Conservation (phyloP, 2,113 vertebrate species). For the Rutilus rutilus region DNA sequence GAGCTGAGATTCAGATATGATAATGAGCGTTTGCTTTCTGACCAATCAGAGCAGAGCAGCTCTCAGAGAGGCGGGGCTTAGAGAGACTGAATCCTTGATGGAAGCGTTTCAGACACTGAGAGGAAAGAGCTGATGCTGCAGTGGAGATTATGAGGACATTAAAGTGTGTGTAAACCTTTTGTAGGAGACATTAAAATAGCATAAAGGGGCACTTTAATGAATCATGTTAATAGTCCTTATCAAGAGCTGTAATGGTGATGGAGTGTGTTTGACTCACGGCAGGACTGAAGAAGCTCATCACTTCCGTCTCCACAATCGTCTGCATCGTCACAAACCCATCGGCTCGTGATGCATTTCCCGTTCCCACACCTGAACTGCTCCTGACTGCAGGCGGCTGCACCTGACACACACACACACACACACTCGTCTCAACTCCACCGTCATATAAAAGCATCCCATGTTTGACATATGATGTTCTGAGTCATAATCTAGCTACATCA, state of each 20-base stretch:
- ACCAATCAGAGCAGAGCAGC: too few relatives aligned
- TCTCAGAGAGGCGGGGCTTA: too few relatives aligned
- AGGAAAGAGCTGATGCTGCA: too few relatives aligned
- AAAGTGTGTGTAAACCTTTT: too few relatives aligned
- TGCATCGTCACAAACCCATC: conserved; percentile 83
- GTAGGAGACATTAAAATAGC: too few relatives aligned
- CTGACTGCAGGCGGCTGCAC: conserved; percentile 66
- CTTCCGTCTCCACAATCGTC: conserved; percentile 82
- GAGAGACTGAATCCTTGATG: too few relatives aligned
- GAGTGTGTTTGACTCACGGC: conserved; percentile 72
- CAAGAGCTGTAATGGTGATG: neutral
- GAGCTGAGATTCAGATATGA: too few relatives aligned
- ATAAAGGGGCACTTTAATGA: too few relatives aligned
- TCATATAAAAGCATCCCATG: neutral
- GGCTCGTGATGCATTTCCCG: conserved; percentile 76
- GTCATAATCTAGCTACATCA: neutral
- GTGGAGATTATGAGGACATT: too few relatives aligned
- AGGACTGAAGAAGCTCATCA: conserved; percentile 76
- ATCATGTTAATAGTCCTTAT: too few relatives aligned
- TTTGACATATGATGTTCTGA: neutral
- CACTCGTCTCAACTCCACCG: neutral
- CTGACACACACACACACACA: conserved; percentile 49
- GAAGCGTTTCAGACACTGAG: too few relatives aligned
- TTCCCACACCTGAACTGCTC: conserved; percentile 78
- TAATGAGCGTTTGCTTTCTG: too few relatives aligned